Conservation (phyloP, 35 echinoderm and acorn worm genomes). For the Ophiothrix spiculata region DNA sequence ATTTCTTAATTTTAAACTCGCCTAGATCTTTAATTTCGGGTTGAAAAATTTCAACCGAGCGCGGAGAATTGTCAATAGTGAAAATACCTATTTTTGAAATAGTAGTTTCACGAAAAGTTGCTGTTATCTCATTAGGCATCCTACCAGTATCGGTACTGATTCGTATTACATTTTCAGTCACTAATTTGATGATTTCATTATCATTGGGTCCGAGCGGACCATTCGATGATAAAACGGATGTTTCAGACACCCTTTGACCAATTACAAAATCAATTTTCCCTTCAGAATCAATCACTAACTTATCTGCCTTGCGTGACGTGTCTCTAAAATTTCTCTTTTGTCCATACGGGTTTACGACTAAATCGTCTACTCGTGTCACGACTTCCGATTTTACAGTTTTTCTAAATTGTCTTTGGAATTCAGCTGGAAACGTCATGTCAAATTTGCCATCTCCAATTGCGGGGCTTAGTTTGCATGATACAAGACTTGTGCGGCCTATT, state of each 20-base stretch:
- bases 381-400: neutral
- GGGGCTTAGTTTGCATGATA: neutral
- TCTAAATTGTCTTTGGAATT: conserved; percentile 8
- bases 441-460: neutral
- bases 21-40: too few species aligned
- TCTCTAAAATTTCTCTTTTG: conserved; percentile 2
- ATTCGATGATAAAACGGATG: neutral
- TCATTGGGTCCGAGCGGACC: neutral
- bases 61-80: too few species aligned
- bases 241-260: neutral
- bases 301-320: neutral
- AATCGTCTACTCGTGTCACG: neutral
- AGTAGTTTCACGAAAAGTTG: too few species aligned
- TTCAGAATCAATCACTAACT: neutral
- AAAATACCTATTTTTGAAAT: too few species aligned
- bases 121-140: too few species aligned
- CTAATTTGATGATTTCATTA: too few species aligned
- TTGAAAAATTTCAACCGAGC: too few species aligned
- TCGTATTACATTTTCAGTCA: too few species aligned
- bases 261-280: conserved; percentile 3
- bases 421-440: conserved; percentile 12
- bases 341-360: neutral
- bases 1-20: too few species aligned
- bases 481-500: neutral
- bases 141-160: too few species aligned